A percentile compares a stretch with the other conserved stretches of the same genome.
These are phyloP conservation scores for Marisa cornuarietis DNA, from an alignment of 1,140 invertebrate species.

Conservation along the genomic window DNA sequence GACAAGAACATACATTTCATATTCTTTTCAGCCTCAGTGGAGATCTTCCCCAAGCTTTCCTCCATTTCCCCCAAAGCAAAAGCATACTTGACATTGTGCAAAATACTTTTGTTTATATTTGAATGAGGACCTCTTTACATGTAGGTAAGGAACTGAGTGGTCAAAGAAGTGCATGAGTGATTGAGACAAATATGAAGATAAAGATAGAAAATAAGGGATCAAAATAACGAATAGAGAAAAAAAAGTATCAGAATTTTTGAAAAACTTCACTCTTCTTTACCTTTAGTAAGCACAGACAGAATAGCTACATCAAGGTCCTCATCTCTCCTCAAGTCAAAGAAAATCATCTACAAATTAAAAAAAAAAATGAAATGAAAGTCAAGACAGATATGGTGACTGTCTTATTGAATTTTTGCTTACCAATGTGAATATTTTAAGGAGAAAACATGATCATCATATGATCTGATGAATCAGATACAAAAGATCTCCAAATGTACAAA, in stretches of 20 bases:
- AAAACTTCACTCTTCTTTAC: constrained; percentile 30
- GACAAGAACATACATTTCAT: too few relatives aligned
- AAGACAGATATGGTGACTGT: too few relatives aligned
- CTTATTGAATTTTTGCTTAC: not conserved
- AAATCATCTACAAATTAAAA: constrained; percentile 52
- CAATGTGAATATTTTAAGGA: not conserved
- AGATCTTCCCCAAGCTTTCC: too few relatives aligned
- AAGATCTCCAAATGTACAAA: not conserved
- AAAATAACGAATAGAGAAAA: not conserved
- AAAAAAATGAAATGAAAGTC: not conserved
- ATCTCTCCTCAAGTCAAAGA: constrained; percentile 62
- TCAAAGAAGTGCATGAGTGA: too few relatives aligned
- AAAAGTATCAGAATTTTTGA: not conserved
- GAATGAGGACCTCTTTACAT: too few relatives aligned
- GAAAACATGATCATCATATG: not conserved
- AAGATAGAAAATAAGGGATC: not conserved
- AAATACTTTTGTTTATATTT: too few relatives aligned
- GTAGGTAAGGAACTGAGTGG: too few relatives aligned
- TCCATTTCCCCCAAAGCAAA: too few relatives aligned
- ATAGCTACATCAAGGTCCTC: constrained; percentile 94
- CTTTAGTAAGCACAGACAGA: constrained; percentile 87
- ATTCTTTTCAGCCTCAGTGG: too few relatives aligned
- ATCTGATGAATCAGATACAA: not conserved
- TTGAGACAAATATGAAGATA: too few relatives aligned
- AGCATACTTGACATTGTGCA: too few relatives aligned